Evolutionary conservation across 2,888 invertebrate species (phyloP).

Genomic region (Phlogophora meticulosa): DNA sequence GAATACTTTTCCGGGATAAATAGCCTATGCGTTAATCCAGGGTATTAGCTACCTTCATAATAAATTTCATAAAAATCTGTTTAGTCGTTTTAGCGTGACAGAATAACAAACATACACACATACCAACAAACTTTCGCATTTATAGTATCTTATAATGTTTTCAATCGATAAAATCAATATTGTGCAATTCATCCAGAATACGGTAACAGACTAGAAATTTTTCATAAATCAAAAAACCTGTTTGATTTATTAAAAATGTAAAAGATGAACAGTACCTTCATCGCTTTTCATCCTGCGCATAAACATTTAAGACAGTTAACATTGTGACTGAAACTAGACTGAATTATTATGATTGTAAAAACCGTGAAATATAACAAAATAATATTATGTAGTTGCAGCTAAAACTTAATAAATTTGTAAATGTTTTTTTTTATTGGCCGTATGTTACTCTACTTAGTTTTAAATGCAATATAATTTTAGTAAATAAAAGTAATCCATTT

Average conservation of each 20-base stretch:
- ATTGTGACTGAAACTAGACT: slow-evolving; percentile 66
- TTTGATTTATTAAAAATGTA: neutral
- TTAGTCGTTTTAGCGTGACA: too few species aligned
- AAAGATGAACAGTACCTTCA: neutral
- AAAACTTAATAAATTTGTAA: slow-evolving; percentile 35
- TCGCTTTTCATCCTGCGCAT: slow-evolving; percentile 23
- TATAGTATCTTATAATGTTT: too few species aligned
- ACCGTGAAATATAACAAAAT: slow-evolving; percentile 35
- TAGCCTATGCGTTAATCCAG: too few species aligned
- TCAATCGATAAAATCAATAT: too few species aligned
- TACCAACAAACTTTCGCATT: too few species aligned
- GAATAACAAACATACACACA: too few species aligned
- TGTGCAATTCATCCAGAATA: too few species aligned
- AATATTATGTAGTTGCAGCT: slow-evolving; percentile 27
- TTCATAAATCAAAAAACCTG: too few species aligned
- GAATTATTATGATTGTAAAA: slow-evolving; percentile 55
- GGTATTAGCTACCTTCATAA: too few species aligned
- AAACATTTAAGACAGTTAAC: slow-evolving; percentile 39
- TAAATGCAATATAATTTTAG: slow-evolving; percentile 43
- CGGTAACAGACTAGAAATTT: too few species aligned
- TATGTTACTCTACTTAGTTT: slow-evolving; percentile 36
- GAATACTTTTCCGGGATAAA: too few species aligned
- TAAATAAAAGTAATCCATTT: slow-evolving; percentile 41
- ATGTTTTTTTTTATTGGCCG: slow-evolving; percentile 30
- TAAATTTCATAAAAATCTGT: too few species aligned